phyloP scores from a whole-genome alignment of 2,113 vertebrate species.

The Cyphomyrus plagiostoma region DNA sequence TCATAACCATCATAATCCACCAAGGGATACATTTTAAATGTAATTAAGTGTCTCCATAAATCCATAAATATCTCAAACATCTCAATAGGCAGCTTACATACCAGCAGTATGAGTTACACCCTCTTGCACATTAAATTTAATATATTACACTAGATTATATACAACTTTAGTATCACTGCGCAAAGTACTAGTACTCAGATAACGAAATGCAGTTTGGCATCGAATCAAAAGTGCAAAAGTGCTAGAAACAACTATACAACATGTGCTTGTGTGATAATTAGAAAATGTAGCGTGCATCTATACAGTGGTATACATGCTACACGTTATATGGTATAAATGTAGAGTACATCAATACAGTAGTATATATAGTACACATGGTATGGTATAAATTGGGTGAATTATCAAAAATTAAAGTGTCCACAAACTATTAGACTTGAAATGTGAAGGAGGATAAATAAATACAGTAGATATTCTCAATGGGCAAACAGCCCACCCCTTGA shows the following conservation, averaged over 20 bases:
- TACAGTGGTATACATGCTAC: not conserved
- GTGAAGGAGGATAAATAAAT: not conserved
- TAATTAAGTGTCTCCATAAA: not conserved
- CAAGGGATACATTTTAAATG: not conserved
- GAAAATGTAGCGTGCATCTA: not conserved
- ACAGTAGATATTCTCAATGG: not conserved
- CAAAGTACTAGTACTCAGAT: not conserved
- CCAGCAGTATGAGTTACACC: not conserved
- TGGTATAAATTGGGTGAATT: not conserved
- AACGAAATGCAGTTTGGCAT: not conserved
- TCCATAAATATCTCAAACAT: conserved; percentile 2
- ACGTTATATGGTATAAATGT: not conserved
- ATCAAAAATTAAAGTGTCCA: not conserved
- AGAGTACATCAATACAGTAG: not conserved
- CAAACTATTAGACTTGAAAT: not conserved
- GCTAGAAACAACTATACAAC: not conserved
- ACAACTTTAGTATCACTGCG: not conserved
- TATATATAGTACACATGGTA: not conserved
- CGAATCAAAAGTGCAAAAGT: not conserved
- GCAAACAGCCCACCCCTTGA: not conserved
- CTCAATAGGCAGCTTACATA: not conserved
- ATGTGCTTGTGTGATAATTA: not conserved
- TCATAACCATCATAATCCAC: not conserved
- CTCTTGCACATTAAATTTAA: not conserved
- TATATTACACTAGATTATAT: not conserved